phyloP scores from a whole-genome alignment of 53 echinoderm and acorn worm genomes.

The Patiria pectinifera region DNA sequence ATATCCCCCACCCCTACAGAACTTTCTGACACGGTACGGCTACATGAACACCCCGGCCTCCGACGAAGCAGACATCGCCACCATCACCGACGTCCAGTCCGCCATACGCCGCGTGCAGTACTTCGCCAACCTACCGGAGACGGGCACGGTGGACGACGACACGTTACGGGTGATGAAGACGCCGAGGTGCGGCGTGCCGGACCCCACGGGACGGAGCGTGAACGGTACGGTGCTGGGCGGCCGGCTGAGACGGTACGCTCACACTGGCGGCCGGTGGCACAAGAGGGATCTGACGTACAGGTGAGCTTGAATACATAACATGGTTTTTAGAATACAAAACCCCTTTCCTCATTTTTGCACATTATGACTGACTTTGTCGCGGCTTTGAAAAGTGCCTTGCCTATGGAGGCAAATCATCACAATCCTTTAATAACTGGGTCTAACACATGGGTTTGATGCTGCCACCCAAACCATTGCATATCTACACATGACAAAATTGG shows the following conservation, averaged over 20 bases:
- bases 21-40: constrained; percentile 68
- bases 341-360: neutral
- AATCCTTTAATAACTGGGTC: no score
- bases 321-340: neutral
- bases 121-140: constrained; percentile 74
- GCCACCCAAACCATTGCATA: no score
- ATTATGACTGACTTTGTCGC: neutral
- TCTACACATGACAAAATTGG: no score
- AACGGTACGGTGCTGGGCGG: constrained; percentile 78
- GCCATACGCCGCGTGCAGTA: constrained; percentile 76
- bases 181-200: constrained; percentile 93
- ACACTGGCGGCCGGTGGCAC: constrained; percentile 83
- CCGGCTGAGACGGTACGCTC: constrained; percentile 75
- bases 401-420: no score
- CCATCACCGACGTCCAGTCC: constrained; percentile 67
- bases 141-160: constrained; percentile 74
- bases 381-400: no score
- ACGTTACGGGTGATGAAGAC: constrained; percentile 72
- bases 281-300: constrained; percentile 76
- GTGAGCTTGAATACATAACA: constrained; percentile 42
- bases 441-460: no score
- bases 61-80: constrained; percentile 40
- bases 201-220: constrained; percentile 69
- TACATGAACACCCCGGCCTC: constrained; percentile 57
- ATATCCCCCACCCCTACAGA: constrained; percentile 34